Evolutionary conservation across 2,888 invertebrate genomes (phyloP).

Genomic region (Melinaea menophilus): DNA sequence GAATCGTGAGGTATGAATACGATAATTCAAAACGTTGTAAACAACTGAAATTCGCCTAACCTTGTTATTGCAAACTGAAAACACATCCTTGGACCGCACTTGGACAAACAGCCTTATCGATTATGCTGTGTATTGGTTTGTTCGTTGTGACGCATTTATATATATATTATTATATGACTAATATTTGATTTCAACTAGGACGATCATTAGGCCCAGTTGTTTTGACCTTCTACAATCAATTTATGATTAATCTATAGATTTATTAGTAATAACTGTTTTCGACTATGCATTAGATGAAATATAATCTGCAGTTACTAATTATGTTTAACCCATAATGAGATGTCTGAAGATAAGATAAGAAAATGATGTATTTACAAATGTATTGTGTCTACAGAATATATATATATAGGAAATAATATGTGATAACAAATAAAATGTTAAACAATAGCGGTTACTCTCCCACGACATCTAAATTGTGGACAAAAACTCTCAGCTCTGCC

Average conservation of each 20-base stretch:
- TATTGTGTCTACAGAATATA: background rate
- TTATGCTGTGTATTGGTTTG: slow-evolving; percentile 26
- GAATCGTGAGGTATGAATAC: background rate
- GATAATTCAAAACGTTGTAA: background rate
- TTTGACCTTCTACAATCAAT: no score
- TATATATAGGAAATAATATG: background rate
- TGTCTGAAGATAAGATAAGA: no score
- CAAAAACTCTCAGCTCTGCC: background rate
- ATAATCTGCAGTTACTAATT: no score
- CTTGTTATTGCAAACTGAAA: slow-evolving; percentile 30
- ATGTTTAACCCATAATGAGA: no score
- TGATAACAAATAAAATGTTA: background rate
- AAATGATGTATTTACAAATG: no score
- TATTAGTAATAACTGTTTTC: no score
- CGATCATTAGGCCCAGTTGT: no score
- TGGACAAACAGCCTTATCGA: slow-evolving; percentile 60
- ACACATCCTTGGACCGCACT: slow-evolving; percentile 59
- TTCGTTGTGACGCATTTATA: slow-evolving; percentile 22
- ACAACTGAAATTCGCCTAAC: slow-evolving; percentile 23
- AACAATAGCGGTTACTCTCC: background rate
- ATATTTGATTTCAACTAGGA: no score
- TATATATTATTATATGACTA: background rate
- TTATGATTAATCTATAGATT: no score
- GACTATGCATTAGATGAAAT: no score
- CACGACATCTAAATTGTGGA: slow-evolving; percentile 1